These are phyloP conservation scores for Petrosia ficiformis DNA, from an alignment of 37 sponge, comb jelly and placozoan genomes.

Conservation along the genomic window DNA sequence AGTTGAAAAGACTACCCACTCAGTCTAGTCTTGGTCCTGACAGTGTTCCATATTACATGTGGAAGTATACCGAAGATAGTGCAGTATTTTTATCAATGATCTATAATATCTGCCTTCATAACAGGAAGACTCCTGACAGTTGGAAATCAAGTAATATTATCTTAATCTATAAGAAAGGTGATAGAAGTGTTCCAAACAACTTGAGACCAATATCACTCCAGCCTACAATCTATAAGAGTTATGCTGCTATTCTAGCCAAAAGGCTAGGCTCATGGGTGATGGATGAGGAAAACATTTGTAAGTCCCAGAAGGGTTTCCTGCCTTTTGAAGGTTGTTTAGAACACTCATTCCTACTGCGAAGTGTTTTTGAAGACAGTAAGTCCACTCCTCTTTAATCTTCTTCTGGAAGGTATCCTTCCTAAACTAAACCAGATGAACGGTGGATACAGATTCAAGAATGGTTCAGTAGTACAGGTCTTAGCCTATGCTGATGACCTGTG, in stretches of 20 bases:
- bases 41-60: constrained; percentile 22
- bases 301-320: too few relatives aligned
- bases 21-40: constrained; percentile 40
- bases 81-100: neutral
- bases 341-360: too few relatives aligned
- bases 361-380: constrained; percentile 38
- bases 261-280: constrained; percentile 39
- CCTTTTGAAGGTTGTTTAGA: too few relatives aligned
- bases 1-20: constrained; percentile 13
- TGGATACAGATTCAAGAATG: neutral
- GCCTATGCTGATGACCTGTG: constrained; percentile 43
- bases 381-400: constrained; percentile 34
- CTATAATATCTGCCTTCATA: constrained; percentile 12
- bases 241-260: constrained; percentile 35
- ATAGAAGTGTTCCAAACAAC: neutral
- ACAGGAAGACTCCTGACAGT: neutral
- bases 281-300: neutral
- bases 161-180: constrained; percentile 47
- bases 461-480: neutral
- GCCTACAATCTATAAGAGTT: constrained; percentile 42
- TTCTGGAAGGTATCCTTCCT: constrained; percentile 19
- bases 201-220: constrained; percentile 61
- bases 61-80: neutral
- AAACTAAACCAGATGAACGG: neutral
- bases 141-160: constrained; percentile 50